Conservation (phyloP, 2,797 vertebrate genomes). For the Pseudocheirus occidentalis region DNA sequence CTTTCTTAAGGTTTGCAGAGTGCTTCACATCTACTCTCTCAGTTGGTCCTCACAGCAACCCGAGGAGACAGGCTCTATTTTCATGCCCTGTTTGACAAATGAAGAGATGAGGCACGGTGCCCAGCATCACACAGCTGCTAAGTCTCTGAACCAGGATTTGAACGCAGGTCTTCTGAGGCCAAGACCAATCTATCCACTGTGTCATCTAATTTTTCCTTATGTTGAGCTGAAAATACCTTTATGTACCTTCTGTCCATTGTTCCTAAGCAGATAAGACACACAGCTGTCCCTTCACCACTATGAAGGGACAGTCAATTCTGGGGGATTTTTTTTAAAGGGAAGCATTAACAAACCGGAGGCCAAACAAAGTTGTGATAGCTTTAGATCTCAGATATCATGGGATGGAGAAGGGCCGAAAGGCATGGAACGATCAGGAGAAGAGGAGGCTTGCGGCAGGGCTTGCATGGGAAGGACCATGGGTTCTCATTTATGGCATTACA, state of each 20-base stretch:
- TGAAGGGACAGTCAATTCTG: not conserved
- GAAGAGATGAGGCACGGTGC: no score
- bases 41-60: no score
- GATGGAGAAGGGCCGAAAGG: no score
- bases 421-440: not conserved
- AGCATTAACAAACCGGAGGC: not conserved
- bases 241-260: not conserved
- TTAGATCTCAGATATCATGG: no score
- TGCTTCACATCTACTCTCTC: no score
- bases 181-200: not conserved
- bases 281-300: no score
- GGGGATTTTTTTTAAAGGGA: not conserved
- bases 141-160: no score
- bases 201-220: not conserved
- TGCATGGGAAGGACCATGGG: not conserved
- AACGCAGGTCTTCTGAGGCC: not conserved
- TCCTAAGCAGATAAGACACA: not conserved
- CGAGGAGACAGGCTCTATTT: no score
- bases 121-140: no score
- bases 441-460: not conserved
- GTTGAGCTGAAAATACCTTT: not conserved
- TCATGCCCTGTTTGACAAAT: no score
- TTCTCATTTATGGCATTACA: not conserved
- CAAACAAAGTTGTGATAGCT: not conserved
- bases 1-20: no score